Conservation (phyloP, 2,888 invertebrate genomes). For the Poecilobothrus nobilitatus region DNA sequence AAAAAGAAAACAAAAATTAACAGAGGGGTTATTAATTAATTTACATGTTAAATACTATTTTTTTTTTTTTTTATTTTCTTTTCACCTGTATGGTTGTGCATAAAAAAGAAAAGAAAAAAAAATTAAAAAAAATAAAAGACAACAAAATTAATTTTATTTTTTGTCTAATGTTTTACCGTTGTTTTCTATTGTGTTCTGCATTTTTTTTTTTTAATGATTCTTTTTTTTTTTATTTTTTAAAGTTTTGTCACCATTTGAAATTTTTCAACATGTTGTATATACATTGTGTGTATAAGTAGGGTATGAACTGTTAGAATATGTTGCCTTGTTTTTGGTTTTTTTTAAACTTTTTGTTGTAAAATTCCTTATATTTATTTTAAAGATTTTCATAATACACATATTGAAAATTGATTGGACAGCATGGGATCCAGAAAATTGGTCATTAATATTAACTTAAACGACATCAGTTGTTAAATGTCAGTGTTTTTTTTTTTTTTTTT, state of each 20-base stretch:
- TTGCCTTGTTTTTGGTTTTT: too few species aligned
- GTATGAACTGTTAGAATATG: too few species aligned
- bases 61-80: background rate
- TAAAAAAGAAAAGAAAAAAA: background rate
- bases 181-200: background rate
- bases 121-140: background rate
- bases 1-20: too few species aligned
- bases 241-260: too few species aligned
- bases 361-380: too few species aligned
- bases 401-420: background rate
- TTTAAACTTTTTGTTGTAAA: too few species aligned
- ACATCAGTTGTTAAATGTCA: conserved; percentile 3
- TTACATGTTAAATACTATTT: background rate
- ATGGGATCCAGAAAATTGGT: background rate
- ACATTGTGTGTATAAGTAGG: too few species aligned
- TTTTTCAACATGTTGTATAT: too few species aligned
- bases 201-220: background rate
- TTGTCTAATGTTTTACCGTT: background rate
- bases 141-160: background rate
- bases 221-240: too few species aligned
- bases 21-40: background rate
- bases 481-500: too few species aligned
- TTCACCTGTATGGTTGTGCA: background rate
- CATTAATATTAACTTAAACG: conserved; percentile 4
- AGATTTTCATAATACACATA: too few species aligned